Percentiles rank a stretch among this genome's conserved stretches.
These are phyloP conservation scores for Chrysochloris asiatica DNA, from an alignment of 2,113 vertebrate species.

Conservation along the genomic window DNA sequence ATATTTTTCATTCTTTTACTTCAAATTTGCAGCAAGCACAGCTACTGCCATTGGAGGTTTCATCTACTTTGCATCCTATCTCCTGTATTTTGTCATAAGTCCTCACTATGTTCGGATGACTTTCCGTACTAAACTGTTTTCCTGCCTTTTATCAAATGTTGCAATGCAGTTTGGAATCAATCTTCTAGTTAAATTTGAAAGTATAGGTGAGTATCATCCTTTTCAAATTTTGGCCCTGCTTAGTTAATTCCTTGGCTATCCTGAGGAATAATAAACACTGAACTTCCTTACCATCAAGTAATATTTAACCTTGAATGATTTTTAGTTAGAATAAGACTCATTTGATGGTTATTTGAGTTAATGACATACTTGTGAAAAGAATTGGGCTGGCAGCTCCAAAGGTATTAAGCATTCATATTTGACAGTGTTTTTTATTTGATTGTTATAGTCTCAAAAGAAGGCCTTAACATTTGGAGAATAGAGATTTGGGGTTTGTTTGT, in stretches of 20 bases:
- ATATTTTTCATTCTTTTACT: not conserved
- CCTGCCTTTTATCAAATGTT: not conserved
- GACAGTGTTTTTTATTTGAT: too few species aligned
- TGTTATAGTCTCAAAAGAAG: too few species aligned
- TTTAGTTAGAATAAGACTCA: not conserved
- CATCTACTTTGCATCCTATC: not conserved
- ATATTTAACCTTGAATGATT: not conserved
- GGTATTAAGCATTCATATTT: too few species aligned
- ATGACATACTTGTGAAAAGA: too few species aligned
- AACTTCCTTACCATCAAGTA: not conserved
- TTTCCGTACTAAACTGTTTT: not conserved
- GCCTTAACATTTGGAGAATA: too few species aligned
- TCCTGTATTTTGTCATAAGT: not conserved
- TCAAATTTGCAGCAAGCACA: not conserved
- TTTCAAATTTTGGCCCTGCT: slow-evolving; percentile 41
- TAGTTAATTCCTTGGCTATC: not conserved
- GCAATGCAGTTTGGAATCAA: not conserved
- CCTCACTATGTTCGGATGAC: not conserved
- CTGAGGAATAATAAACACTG: not conserved
- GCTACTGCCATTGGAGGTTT: not conserved
- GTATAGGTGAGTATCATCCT: not conserved
- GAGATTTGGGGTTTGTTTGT: too few species aligned
- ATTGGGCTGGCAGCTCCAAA: too few species aligned
- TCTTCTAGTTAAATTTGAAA: not conserved
- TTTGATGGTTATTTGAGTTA: too few species aligned